Evolutionary conservation across 1,140 invertebrate species (phyloP).

Genomic region (Saxidomus purpurata): DNA sequence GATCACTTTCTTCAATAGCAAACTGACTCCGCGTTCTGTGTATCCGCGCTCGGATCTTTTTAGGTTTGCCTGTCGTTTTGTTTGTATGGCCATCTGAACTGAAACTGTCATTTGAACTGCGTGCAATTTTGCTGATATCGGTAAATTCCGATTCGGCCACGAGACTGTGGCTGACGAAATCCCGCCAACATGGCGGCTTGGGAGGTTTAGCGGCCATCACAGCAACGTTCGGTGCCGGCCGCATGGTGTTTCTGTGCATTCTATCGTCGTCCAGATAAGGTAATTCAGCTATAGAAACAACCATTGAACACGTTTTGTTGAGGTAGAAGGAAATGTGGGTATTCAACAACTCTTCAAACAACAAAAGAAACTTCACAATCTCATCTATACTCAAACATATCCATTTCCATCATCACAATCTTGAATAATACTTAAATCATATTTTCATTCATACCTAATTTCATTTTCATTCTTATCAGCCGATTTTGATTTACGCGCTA

Average conservation of each 20-base stretch:
- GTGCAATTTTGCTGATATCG: slow-evolving; percentile 61
- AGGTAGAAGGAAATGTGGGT: slow-evolving; percentile 11
- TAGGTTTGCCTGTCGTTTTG: slow-evolving; percentile 70
- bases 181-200: slow-evolving; percentile 76
- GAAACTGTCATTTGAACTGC: slow-evolving; percentile 56
- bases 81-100: slow-evolving; percentile 39
- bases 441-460: neutral
- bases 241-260: slow-evolving; percentile 70
- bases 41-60: slow-evolving; percentile 79
- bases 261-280: slow-evolving; percentile 27
- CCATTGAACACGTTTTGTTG: slow-evolving; percentile 51
- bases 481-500: too few relatives aligned
- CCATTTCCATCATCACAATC: neutral
- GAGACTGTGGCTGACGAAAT: slow-evolving; percentile 55
- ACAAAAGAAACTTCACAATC: neutral
- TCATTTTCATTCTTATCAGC: neutral
- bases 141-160: slow-evolving; percentile 61
- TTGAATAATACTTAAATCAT: neutral
- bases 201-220: slow-evolving; percentile 68
- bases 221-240: slow-evolving; percentile 42
- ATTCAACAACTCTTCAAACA: neutral
- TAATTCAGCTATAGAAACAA: neutral
- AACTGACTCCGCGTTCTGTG: slow-evolving; percentile 83
- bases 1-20: slow-evolving; percentile 78
- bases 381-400: neutral